These are phyloP conservation scores for Drosophila rubida DNA, from an alignment of 2,888 invertebrate species.

Conservation along the genomic window DNA sequence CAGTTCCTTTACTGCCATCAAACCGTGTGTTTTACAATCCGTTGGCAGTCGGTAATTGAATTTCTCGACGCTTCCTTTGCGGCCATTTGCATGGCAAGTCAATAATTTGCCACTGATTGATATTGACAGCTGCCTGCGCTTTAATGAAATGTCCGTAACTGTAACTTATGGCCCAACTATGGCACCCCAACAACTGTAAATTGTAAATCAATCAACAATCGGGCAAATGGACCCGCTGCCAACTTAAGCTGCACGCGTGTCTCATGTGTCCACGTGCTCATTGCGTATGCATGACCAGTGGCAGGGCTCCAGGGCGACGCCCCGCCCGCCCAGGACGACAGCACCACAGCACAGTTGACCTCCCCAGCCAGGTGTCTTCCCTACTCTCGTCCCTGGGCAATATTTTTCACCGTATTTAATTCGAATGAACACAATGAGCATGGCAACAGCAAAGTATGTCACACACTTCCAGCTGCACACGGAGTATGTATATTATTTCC, in stretches of 20 bases:
- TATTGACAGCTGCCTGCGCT: constrained; percentile 18
- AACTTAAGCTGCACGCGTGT: constrained; percentile 2
- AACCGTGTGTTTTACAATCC: background rate
- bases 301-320: constrained; percentile 6
- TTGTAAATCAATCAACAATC: constrained; percentile 68
- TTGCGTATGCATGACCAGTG: constrained; percentile 49
- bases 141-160: constrained; percentile 32
- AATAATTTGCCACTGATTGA: constrained; percentile 14
- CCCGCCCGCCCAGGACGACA: background rate
- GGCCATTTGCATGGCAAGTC: constrained; percentile 3
- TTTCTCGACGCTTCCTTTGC: background rate
- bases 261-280: constrained; percentile 34
- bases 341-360: constrained; percentile 6
- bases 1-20: too few species aligned
- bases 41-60: constrained; percentile 9
- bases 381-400: background rate
- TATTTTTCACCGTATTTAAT: constrained; percentile 17
- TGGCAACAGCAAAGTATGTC: constrained; percentile 15
- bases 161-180: constrained; percentile 47
- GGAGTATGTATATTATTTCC: too few species aligned
- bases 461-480: background rate
- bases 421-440: constrained; percentile 16
- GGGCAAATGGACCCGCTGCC: constrained; percentile 8
- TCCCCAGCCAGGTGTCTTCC: too few species aligned
- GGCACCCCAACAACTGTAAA: constrained; percentile 30